Conservation (phyloP, 2,113 vertebrate genomes). For the Corythornis madagascariensis region DNA sequence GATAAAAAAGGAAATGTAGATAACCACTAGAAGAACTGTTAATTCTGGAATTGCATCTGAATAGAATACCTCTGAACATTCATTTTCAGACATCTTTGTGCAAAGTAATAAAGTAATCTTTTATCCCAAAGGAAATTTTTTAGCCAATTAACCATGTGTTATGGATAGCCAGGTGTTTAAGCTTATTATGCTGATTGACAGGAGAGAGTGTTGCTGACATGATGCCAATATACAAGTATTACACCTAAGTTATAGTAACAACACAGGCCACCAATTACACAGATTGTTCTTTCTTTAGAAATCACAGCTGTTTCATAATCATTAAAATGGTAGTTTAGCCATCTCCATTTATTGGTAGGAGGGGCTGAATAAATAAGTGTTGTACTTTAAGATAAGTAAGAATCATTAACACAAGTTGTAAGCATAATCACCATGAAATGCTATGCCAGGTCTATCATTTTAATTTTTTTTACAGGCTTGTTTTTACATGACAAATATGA, state of each 20-base stretch:
- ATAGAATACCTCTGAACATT: background rate
- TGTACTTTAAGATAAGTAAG: background rate
- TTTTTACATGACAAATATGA: background rate
- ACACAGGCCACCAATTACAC: background rate
- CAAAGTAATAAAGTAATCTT: background rate
- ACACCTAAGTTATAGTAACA: background rate
- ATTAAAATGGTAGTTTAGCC: background rate
- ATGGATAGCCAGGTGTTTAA: background rate
- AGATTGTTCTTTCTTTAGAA: background rate
- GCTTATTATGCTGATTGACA: slow-evolving; percentile 8
- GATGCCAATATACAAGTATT: background rate
- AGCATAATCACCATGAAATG: background rate
- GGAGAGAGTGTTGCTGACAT: background rate
- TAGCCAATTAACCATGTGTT: slow-evolving; percentile 1
- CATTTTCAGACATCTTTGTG: background rate
- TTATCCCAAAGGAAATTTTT: background rate
- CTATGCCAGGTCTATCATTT: background rate
- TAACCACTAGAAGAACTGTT: background rate
- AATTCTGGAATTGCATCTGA: background rate
- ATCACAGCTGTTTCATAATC: background rate
- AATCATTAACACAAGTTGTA: background rate
- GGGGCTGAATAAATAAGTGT: background rate
- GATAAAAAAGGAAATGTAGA: background rate
- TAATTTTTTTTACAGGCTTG: background rate
- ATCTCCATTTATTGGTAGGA: background rate